Evolutionary conservation across 2,113 vertebrate genomes (phyloP).

Genomic region (Boleophthalmus pectinirostris): DNA sequence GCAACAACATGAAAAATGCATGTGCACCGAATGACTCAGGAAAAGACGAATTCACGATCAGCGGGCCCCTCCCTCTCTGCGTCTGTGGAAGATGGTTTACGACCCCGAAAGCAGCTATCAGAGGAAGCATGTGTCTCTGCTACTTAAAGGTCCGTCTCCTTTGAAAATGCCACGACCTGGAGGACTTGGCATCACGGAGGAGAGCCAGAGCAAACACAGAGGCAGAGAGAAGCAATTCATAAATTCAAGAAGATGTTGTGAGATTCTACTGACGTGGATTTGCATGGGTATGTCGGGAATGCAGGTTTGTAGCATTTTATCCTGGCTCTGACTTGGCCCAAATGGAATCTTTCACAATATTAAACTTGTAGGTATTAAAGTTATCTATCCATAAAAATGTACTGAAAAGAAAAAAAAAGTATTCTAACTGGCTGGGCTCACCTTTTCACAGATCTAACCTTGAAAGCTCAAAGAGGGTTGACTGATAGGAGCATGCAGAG

Average conservation of each 20-base stretch:
- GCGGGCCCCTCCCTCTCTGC: neutral
- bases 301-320: no score
- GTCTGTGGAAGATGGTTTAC: neutral
- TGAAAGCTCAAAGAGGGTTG: no score
- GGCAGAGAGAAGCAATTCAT: neutral
- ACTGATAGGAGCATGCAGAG: no score
- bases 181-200: conserved; percentile 5
- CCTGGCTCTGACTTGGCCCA: no score
- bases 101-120: neutral
- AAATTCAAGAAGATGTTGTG: neutral
- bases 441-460: no score
- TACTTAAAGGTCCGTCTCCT: conserved; percentile 4
- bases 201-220: conserved; percentile 20
- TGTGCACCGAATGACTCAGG: conserved; percentile 1
- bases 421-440: no score
- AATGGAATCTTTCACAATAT: no score
- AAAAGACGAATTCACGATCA: neutral
- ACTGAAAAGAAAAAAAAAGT: no score
- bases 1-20: neutral
- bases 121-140: neutral
- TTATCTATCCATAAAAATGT: no score
- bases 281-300: no score
- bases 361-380: no score
- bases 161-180: conserved; percentile 13
- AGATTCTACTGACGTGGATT: no score